phyloP scores from a whole-genome alignment of 35 echinoderm and acorn worm genomes.

The Heliocidaris tuberculata region DNA sequence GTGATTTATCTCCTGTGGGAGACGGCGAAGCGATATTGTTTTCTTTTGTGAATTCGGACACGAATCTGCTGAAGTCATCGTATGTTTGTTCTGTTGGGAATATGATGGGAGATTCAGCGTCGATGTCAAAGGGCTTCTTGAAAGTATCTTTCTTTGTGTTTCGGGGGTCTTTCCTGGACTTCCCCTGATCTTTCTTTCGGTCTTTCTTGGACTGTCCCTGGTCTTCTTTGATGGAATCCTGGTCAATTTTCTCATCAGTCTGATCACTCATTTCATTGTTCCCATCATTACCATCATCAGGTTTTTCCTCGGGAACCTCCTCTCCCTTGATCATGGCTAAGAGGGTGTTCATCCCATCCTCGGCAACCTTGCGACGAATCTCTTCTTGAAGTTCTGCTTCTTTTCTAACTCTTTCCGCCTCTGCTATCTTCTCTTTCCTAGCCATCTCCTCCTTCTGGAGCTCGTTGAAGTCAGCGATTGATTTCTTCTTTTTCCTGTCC shows the following conservation, averaged over 20 bases:
- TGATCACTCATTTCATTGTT: not conserved
- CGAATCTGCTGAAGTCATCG: conserved; percentile 20
- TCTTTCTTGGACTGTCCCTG: not conserved
- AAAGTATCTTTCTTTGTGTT: conserved; percentile 30
- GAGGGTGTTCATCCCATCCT: conserved; percentile 30
- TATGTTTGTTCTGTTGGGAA: conserved; percentile 20
- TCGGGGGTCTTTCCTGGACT: not conserved
- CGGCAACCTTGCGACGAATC: not conserved
- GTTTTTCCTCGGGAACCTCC: not conserved
- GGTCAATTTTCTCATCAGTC: not conserved
- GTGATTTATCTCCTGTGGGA: not conserved
- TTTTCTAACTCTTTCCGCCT: not conserved
- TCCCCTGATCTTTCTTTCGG: not conserved
- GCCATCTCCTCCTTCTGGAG: conserved; percentile 12
- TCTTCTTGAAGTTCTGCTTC: conserved; percentile 35
- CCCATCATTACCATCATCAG: not conserved
- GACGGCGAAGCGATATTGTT: not conserved
- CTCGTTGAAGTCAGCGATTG: conserved; percentile 30
- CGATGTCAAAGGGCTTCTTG: conserved; percentile 28
- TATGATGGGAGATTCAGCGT: conserved; percentile 28
- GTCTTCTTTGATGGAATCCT: not conserved
- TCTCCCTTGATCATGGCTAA: conserved; percentile 48
- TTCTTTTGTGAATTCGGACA: conserved; percentile 13
- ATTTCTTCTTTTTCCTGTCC: conserved; percentile 49
- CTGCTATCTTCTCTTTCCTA: not conserved